These are phyloP conservation scores for Tragelaphus eurycerus DNA, from an alignment of 2,797 vertebrate species.

Conservation along the genomic window DNA sequence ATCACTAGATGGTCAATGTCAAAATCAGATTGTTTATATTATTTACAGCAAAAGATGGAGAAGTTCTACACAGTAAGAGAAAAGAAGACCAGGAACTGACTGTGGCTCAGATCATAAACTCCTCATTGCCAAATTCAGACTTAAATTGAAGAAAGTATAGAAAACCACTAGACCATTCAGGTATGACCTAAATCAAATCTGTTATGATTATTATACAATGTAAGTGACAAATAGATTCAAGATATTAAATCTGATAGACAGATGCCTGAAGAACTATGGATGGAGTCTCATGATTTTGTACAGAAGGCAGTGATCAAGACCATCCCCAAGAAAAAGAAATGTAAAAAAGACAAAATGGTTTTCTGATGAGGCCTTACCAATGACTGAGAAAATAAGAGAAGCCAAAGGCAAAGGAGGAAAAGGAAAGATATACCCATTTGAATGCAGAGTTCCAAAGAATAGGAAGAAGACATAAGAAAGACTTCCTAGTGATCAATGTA, in stretches of 20 bases:
- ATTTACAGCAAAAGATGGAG: neutral
- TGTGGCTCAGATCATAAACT: neutral
- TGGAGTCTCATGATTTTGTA: fast-evolving
- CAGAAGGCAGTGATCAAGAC: neutral
- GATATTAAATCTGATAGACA: neutral
- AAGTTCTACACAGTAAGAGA: neutral
- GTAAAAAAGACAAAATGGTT: neutral
- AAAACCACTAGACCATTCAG: neutral
- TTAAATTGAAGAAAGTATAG: neutral
- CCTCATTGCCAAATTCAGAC: neutral
- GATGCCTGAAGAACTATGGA: neutral
- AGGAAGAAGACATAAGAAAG: neutral
- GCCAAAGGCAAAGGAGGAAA: neutral
- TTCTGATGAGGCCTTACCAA: neutral
- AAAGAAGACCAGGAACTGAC: neutral
- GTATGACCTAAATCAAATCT: neutral
- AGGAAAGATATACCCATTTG: neutral
- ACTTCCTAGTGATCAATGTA: neutral
- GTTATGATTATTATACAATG: neutral
- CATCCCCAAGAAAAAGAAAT: neutral
- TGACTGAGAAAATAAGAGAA: neutral
- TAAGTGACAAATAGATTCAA: neutral
- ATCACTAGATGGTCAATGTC: neutral
- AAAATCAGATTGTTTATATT: neutral
- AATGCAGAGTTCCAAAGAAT: neutral